Evolutionary conservation across 2,888 invertebrate species (phyloP).

Genomic region (Disparrhopalites patrizii): DNA sequence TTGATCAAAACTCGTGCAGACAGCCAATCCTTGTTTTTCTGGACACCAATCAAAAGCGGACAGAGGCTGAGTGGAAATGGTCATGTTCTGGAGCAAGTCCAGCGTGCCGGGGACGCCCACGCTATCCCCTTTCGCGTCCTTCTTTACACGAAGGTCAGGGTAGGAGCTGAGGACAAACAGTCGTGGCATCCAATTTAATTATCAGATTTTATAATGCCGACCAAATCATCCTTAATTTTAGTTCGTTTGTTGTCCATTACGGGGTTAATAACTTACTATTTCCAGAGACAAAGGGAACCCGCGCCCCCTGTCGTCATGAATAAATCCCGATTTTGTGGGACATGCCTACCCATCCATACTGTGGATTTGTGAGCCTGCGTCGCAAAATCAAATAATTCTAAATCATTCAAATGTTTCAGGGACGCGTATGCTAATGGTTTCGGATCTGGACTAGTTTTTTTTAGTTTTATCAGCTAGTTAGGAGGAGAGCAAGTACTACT

Average conservation of each 20-base stretch:
- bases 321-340: constrained; percentile 90
- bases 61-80: constrained; percentile 81
- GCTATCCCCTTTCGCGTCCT: constrained; percentile 66
- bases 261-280: constrained; percentile 68
- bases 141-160: constrained; percentile 68
- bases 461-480: no score
- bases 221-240: no score
- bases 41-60: constrained; percentile 87
- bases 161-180: constrained; percentile 61
- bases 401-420: no score
- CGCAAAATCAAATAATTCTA: background rate
- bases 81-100: constrained; percentile 71
- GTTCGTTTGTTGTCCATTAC: no score
- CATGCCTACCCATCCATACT: constrained; percentile 80
- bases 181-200: constrained; percentile 1
- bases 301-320: constrained; percentile 87
- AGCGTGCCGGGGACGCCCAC: constrained; percentile 74
- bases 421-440: no score
- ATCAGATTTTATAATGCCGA: no score
- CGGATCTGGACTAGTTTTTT: no score
- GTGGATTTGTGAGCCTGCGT: constrained; percentile 67
- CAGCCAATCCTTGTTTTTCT: constrained; percentile 80
- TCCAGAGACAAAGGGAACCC: constrained; percentile 90
- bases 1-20: constrained; percentile 90
- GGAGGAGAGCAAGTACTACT: no score